Evolutionary conservation across 2,888 invertebrate genomes (phyloP).

Genomic region (Melipona bicolor): DNA sequence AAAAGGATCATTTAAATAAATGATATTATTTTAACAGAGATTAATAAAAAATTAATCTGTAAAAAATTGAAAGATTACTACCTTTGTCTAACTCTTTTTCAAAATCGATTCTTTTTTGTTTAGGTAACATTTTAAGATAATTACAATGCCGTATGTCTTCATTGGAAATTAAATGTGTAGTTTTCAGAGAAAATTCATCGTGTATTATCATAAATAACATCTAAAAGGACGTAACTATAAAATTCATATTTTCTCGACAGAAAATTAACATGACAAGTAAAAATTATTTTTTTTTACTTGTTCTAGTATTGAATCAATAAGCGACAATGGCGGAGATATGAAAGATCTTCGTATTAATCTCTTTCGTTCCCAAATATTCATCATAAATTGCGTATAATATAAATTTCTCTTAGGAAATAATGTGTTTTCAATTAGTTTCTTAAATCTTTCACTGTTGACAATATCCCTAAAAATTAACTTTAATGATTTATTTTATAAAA

Average conservation of each 20-base stretch:
- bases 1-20: slow-evolving; percentile 4
- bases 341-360: slow-evolving; percentile 65
- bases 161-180: slow-evolving; percentile 69
- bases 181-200: slow-evolving; percentile 75
- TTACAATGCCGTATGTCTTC: slow-evolving; percentile 72
- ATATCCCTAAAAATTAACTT: slow-evolving; percentile 79
- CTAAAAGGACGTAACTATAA: slow-evolving; percentile 61
- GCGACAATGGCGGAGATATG: slow-evolving; percentile 58
- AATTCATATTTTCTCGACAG: too few species aligned
- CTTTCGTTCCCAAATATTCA: slow-evolving; percentile 60
- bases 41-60: background rate
- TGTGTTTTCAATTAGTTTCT: slow-evolving; percentile 57
- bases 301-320: slow-evolving; percentile 70
- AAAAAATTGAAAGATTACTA: background rate
- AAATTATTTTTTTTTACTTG: slow-evolving; percentile 62
- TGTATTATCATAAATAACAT: slow-evolving; percentile 77
- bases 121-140: slow-evolving; percentile 62
- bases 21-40: background rate
- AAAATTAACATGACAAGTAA: background rate
- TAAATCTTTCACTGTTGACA: slow-evolving; percentile 78
- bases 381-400: slow-evolving; percentile 75
- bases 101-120: slow-evolving; percentile 1
- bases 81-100: background rate
- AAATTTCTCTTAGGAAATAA: slow-evolving; percentile 51
- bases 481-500: background rate